A percentile compares a stretch with the other conserved stretches of the same genome.
phyloP scores from a whole-genome alignment of 2,797 vertebrate species.

The Catamblyrhynchus diadema region DNA sequence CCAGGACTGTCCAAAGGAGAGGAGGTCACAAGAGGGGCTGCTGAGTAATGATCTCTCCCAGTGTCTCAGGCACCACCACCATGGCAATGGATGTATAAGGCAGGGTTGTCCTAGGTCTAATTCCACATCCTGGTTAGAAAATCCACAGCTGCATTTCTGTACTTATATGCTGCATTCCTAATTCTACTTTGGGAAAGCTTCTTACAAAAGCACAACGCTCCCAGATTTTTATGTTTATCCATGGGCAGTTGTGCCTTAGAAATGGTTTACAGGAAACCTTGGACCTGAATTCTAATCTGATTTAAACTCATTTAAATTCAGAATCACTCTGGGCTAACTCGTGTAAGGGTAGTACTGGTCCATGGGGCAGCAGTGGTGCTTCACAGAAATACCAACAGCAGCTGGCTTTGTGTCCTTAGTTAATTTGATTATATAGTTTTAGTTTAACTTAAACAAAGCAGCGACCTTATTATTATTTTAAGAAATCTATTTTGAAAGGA shows the following conservation, averaged over 20 bases:
- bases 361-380: neutral
- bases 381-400: slow-evolving; percentile 29
- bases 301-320: neutral
- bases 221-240: neutral
- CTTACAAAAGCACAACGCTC: neutral
- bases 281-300: neutral
- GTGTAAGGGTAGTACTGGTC: neutral
- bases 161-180: neutral
- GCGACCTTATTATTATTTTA: slow-evolving; percentile 38
- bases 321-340: neutral
- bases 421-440: slow-evolving; percentile 32
- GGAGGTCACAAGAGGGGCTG: neutral
- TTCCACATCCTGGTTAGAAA: neutral
- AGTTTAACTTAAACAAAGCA: slow-evolving; percentile 25
- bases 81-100: neutral
- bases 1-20: neutral
- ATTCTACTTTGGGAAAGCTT: neutral
- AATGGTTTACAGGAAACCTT: neutral
- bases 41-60: neutral
- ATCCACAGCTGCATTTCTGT: neutral
- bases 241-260: neutral
- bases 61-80: neutral
- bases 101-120: neutral
- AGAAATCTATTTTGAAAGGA: slow-evolving; percentile 7
- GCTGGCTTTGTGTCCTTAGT: neutral